A percentile compares a stretch with the other conserved stretches of the same genome.
These are phyloP conservation scores for Ephestia elutella DNA, from an alignment of 1,140 invertebrate genomes.

Conservation along the genomic window DNA sequence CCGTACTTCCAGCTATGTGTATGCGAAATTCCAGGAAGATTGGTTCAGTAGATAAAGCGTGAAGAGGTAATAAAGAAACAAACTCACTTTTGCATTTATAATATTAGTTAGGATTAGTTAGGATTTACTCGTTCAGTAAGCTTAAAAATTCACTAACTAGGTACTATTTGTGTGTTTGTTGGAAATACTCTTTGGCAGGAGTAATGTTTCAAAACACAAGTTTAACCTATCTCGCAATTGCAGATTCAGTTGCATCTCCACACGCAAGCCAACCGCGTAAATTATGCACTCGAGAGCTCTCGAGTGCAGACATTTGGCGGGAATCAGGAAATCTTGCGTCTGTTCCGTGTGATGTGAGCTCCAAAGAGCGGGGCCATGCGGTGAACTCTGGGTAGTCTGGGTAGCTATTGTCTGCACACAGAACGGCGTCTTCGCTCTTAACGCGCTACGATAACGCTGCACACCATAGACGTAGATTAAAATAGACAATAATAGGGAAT, in stretches of 20 bases:
- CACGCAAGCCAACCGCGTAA: constrained; percentile 10
- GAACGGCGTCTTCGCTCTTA: constrained; percentile 14
- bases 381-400: constrained; percentile 28
- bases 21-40: too few species aligned
- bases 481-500: too few species aligned
- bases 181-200: too few species aligned
- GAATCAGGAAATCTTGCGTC: constrained; percentile 27
- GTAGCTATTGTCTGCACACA: constrained; percentile 37
- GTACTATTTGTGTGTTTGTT: too few species aligned
- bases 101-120: too few species aligned
- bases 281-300: constrained; percentile 28
- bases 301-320: constrained; percentile 6
- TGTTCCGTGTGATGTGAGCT: constrained; percentile 34
- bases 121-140: too few species aligned
- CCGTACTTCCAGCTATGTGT: too few species aligned
- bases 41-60: too few species aligned
- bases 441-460: constrained; percentile 16
- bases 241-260: constrained; percentile 4
- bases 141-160: too few species aligned
- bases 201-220: neutral
- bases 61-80: too few species aligned
- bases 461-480: neutral
- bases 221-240: neutral
- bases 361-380: constrained; percentile 35
- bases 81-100: too few species aligned